Percentiles rank a stretch among this genome's conserved stretches.
Evolutionary conservation across 2,797 vertebrate genomes (phyloP).

Genomic region (Xiphorhynchus erythropygius): DNA sequence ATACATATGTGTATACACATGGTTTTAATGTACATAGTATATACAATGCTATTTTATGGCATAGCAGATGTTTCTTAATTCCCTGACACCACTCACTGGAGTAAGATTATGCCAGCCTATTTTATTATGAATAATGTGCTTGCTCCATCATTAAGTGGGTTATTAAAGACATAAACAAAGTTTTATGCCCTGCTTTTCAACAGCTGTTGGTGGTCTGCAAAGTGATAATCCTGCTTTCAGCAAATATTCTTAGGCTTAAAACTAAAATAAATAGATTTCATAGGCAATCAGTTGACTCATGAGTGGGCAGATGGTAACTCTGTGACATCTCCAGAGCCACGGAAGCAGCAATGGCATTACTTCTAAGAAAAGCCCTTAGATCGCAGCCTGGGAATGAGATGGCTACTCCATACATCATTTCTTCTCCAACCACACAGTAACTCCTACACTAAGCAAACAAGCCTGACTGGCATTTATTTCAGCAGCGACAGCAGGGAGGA

Average conservation of each 20-base stretch:
- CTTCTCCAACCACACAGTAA: neutral
- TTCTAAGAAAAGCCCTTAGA: neutral
- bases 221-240: conserved; percentile 84
- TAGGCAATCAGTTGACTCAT: conserved; percentile 21
- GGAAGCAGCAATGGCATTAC: neutral
- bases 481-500: neutral
- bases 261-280: conserved; percentile 58
- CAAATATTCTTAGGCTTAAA: conserved; percentile 69
- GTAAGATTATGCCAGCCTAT: conserved; percentile 82
- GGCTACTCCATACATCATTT: neutral
- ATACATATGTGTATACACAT: conserved; percentile 37
- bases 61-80: conserved; percentile 87
- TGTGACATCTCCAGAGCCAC: neutral
- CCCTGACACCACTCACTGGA: conserved; percentile 79
- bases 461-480: neutral
- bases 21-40: conserved; percentile 71
- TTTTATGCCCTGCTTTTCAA: conserved; percentile 81
- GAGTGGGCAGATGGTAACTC: conserved; percentile 1
- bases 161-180: conserved; percentile 86
- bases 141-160: conserved; percentile 81
- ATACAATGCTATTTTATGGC: conserved; percentile 78
- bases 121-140: conserved; percentile 85
- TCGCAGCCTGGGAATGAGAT: neutral
- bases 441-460: neutral
- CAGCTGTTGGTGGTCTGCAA: conserved; percentile 85